A percentile compares a stretch with the other conserved stretches of the same genome.
Conservation (phyloP, 2,797 vertebrate species). For the Graptemys geographica region DNA sequence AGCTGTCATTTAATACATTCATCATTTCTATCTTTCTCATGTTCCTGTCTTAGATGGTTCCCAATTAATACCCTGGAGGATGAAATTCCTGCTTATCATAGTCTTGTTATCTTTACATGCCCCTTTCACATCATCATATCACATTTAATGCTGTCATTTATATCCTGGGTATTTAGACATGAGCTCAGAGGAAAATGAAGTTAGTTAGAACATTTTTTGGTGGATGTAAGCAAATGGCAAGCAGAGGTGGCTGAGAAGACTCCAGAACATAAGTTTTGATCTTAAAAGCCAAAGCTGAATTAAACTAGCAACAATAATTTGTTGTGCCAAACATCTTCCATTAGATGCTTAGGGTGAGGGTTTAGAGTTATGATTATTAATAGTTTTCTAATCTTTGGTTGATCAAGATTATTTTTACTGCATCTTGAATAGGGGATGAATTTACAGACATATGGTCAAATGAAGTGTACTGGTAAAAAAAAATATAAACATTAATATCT, state of each 20-base stretch:
- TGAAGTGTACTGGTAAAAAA: neutral
- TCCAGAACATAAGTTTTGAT: neutral
- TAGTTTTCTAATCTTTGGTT: neutral
- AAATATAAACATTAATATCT: neutral
- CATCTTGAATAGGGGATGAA: neutral
- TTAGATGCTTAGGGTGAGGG: neutral
- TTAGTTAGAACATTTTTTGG: neutral
- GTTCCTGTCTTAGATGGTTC: conserved; percentile 4
- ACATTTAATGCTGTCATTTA: neutral
- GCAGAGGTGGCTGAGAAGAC: neutral
- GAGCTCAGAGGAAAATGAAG: neutral
- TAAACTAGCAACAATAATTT: neutral
- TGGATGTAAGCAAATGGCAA: neutral
- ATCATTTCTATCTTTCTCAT: conserved; percentile 15
- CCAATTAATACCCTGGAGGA: neutral
- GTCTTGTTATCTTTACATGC: neutral
- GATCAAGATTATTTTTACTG: neutral
- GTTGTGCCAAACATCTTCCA: neutral
- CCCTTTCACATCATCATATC: neutral
- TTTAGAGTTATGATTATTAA: neutral
- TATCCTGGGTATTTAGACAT: neutral
- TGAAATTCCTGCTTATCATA: neutral
- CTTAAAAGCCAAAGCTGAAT: neutral
- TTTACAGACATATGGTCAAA: neutral
- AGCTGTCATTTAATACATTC: conserved; percentile 17